These are phyloP conservation scores for Anthopleura sola DNA, from an alignment of 64 coral and sea anemone species.

Conservation along the genomic window DNA sequence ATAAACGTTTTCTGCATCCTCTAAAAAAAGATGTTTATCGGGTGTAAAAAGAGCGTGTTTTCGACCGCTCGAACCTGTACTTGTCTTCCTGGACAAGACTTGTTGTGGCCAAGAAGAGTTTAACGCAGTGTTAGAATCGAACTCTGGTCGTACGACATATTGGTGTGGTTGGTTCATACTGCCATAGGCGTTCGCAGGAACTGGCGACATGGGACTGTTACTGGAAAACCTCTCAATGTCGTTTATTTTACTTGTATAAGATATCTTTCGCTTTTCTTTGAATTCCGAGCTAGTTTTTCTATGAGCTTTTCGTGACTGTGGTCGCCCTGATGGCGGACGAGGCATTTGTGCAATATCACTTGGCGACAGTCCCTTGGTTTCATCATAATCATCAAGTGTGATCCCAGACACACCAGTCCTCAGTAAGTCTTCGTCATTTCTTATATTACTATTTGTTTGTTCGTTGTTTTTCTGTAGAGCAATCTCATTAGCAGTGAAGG, in stretches of 20 bases:
- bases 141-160: background rate
- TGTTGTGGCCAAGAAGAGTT: constrained; percentile 52
- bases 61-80: background rate
- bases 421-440: background rate
- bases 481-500: constrained; percentile 68
- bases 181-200: background rate
- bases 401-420: constrained; percentile 6
- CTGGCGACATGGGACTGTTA: background rate
- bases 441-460: background rate
- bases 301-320: constrained; percentile 25
- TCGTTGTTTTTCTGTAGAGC: constrained; percentile 28
- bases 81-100: constrained; percentile 20
- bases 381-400: background rate
- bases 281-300: background rate
- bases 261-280: constrained; percentile 1
- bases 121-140: background rate
- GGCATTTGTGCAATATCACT: background rate
- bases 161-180: background rate
- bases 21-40: background rate
- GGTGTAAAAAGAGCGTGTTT: background rate
- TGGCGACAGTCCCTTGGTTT: background rate
- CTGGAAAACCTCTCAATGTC: background rate
- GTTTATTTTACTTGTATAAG: background rate
- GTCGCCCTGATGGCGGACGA: constrained; percentile 47
- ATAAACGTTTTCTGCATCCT: background rate